Conservation (phyloP, 2,797 vertebrate species). For the Heterohyrax brucei region DNA sequence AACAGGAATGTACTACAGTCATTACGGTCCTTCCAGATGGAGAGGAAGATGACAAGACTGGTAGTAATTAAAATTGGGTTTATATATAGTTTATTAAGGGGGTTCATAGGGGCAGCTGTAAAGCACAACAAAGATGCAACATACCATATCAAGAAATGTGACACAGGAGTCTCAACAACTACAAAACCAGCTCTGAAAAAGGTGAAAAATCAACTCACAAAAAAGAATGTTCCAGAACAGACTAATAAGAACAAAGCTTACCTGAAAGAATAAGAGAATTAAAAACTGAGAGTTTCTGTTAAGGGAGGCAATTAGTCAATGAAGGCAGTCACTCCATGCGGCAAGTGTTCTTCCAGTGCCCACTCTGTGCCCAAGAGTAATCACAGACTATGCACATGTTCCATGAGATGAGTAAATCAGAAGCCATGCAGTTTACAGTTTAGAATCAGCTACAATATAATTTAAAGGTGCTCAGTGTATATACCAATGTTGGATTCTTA, state of each 20-base stretch:
- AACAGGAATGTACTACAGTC: no score
- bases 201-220: no score
- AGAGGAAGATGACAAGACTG: no score
- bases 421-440: neutral
- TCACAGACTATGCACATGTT: neutral
- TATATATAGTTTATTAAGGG: no score
- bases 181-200: no score
- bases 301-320: neutral
- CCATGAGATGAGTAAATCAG: neutral
- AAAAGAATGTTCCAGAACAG: no score
- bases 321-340: neutral
- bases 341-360: neutral
- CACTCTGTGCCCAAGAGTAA: neutral
- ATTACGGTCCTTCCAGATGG: no score
- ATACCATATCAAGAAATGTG: no score
- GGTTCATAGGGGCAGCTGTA: no score
- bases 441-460: neutral
- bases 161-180: no score
- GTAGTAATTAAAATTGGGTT: no score
- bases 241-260: neutral
- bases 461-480: neutral
- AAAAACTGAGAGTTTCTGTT: neutral
- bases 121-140: no score
- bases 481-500: neutral
- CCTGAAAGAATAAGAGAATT: neutral